Evolutionary conservation across 2,113 vertebrate species (phyloP).

Genomic region (Tragelaphus scriptus): DNA sequence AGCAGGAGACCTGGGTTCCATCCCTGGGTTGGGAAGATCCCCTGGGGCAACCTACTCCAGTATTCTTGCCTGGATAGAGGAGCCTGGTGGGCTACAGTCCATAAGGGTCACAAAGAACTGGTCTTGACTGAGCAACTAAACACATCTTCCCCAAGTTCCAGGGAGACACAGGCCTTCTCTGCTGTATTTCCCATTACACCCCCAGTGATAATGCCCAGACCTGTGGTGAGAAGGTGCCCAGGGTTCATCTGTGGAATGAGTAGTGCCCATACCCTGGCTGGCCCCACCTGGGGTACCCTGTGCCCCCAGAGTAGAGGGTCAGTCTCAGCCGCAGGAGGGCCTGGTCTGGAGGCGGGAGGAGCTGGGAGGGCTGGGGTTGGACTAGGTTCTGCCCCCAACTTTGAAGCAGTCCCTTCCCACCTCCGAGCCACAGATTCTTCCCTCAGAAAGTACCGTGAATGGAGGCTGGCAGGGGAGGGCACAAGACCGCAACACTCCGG

Average conservation of each 20-base stretch:
- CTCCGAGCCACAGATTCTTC: neutral
- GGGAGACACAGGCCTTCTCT: neutral
- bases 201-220: neutral
- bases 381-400: neutral
- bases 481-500: accelerated
- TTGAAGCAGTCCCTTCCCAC: neutral
- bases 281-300: neutral
- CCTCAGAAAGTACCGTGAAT: neutral
- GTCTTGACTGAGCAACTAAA: neutral
- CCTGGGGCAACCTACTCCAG: neutral
- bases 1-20: neutral
- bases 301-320: neutral
- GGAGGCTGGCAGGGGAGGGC: too few species aligned
- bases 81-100: neutral
- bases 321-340: neutral
- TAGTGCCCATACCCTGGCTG: neutral
- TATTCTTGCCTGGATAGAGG: neutral
- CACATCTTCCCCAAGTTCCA: neutral
- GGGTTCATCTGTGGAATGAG: neutral
- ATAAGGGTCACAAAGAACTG: neutral
- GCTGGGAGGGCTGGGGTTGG: neutral
- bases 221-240: neutral
- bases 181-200: neutral
- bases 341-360: too few species aligned
- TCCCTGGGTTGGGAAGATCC: neutral